phyloP scores from a whole-genome alignment of 2,888 invertebrate genomes.

The Fragum fragum region DNA sequence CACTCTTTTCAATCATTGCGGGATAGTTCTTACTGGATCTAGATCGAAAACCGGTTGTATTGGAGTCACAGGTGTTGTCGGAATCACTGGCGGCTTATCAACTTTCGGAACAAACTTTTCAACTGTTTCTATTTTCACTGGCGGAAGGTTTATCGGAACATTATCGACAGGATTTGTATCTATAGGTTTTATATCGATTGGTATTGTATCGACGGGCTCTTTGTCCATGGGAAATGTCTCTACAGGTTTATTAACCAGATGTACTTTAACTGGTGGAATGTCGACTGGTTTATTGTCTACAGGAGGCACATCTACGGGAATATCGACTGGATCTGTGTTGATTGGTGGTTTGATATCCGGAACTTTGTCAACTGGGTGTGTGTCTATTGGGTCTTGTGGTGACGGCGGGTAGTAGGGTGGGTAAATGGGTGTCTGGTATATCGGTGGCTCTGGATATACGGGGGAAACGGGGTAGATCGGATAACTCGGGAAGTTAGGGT shows the following conservation, averaged over 20 bases:
- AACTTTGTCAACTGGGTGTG: background rate
- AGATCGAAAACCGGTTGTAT: background rate
- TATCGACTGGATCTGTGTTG: background rate
- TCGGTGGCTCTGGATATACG: background rate
- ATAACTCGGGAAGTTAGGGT: background rate
- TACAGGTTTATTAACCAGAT: background rate
- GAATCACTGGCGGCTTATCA: background rate
- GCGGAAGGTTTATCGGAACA: background rate
- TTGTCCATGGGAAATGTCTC: background rate
- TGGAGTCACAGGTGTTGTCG: background rate
- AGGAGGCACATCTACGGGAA: background rate
- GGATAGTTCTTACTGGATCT: background rate
- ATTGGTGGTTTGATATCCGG: conserved; percentile 7
- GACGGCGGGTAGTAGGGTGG: background rate
- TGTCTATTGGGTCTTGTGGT: background rate
- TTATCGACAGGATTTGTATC: background rate
- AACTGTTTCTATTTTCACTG: background rate
- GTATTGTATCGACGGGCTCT: background rate
- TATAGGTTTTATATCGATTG: background rate
- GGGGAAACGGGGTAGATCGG: background rate
- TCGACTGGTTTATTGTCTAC: background rate
- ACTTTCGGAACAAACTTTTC: background rate
- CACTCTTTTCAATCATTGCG: background rate
- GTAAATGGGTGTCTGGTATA: background rate
- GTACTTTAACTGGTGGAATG: background rate